phyloP scores from a whole-genome alignment of 2,113 vertebrate species.

The Amazona guildingii region DNA sequence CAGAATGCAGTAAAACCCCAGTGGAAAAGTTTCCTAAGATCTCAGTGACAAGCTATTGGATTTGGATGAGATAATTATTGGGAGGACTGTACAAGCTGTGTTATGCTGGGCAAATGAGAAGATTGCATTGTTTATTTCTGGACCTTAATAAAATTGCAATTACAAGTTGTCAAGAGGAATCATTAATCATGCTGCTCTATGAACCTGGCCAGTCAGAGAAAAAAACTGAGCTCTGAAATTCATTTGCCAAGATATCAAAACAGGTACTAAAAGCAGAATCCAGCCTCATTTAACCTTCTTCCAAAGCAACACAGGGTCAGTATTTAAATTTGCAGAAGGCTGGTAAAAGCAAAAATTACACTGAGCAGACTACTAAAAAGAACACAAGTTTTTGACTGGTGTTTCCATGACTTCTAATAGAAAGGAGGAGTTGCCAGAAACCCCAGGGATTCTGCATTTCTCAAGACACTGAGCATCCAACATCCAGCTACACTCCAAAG shows the following conservation, averaged over 20 bases:
- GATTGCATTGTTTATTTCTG: background rate
- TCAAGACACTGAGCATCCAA: background rate
- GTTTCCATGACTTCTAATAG: background rate
- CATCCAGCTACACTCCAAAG: background rate
- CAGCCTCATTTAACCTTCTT: background rate
- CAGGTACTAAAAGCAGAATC: background rate
- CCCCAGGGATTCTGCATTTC: background rate
- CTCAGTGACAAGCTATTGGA: background rate
- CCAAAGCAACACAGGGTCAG: background rate
- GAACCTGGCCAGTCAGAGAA: background rate
- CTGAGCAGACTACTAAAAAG: background rate
- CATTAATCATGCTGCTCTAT: background rate
- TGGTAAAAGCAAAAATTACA: background rate
- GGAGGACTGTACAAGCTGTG: background rate
- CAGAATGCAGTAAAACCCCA: background rate
- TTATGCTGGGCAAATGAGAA: background rate
- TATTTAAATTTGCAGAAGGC: background rate
- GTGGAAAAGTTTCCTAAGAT: conserved; percentile 1
- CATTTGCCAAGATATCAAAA: background rate
- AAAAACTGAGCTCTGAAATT: background rate
- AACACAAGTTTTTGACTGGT: background rate
- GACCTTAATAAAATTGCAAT: conserved; percentile 8
- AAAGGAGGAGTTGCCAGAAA: background rate
- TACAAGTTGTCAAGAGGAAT: conserved; percentile 12
- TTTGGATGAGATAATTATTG: conserved; percentile 19